A percentile compares a stretch with the other conserved stretches of the same genome.
Evolutionary conservation across 2,113 vertebrate genomes (phyloP).

Genomic region (Sebastes fasciatus): DNA sequence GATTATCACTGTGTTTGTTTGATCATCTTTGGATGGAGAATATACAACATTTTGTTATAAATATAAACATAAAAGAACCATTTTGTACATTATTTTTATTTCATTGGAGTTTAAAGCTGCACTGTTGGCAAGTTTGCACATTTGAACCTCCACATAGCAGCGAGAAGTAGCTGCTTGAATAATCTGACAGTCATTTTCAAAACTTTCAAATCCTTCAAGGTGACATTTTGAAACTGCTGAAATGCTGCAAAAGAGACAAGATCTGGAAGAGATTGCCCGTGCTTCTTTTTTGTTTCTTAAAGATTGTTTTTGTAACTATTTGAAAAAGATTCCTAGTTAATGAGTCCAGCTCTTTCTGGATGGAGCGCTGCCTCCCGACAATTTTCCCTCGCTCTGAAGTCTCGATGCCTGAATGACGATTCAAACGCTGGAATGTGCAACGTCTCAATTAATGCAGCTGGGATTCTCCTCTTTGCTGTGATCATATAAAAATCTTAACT

Average conservation of each 20-base stretch:
- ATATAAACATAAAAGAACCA: too few relatives aligned
- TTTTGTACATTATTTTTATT: too few relatives aligned
- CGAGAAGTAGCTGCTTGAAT: neutral
- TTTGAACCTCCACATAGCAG: neutral
- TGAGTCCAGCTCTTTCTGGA: neutral
- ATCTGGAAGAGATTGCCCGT: neutral
- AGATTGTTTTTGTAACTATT: neutral
- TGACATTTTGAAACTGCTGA: conserved; percentile 12
- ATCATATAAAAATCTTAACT: neutral
- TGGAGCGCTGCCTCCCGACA: neutral
- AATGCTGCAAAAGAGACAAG: neutral
- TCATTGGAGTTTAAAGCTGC: too few relatives aligned
- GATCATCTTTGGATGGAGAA: too few relatives aligned
- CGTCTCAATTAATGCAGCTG: neutral
- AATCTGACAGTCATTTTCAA: neutral
- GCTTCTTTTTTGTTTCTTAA: neutral
- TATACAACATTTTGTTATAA: too few relatives aligned
- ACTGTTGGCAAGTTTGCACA: neutral
- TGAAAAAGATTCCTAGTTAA: neutral
- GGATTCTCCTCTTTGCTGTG: neutral
- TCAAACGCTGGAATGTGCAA: neutral
- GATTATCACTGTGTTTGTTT: too few relatives aligned
- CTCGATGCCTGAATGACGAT: neutral
- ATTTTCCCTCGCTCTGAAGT: conserved; percentile 1
- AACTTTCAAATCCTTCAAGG: conserved; percentile 28